These are phyloP conservation scores for Microdon myrmicae DNA, from an alignment of 2,888 invertebrate genomes.

Conservation along the genomic window DNA sequence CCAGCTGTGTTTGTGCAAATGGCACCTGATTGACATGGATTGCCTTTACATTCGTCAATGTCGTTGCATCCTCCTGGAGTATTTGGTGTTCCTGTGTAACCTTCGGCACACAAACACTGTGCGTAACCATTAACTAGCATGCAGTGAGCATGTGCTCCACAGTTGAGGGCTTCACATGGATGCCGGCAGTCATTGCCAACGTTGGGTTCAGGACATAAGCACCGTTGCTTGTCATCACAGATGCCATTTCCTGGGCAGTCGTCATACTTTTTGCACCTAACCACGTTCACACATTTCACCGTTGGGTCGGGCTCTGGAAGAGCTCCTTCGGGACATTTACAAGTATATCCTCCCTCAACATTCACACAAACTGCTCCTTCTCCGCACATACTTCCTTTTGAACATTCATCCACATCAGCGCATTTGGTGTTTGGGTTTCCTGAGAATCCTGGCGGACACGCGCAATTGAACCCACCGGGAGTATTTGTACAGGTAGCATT, in stretches of 20 bases:
- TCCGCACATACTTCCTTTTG: slow-evolving; percentile 78
- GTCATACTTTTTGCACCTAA: slow-evolving; percentile 78
- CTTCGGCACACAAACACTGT: slow-evolving; percentile 84
- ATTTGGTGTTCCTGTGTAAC: slow-evolving; percentile 76
- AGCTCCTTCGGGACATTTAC: slow-evolving; percentile 84
- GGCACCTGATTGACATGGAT: slow-evolving; percentile 85
- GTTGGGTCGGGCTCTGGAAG: slow-evolving; percentile 86
- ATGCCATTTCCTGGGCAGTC: slow-evolving; percentile 92
- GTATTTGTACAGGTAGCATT: slow-evolving; percentile 85
- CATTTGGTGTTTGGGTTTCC: slow-evolving; percentile 87
- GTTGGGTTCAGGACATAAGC: slow-evolving; percentile 90
- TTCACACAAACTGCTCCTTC: slow-evolving; percentile 84
- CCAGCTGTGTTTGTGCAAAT: slow-evolving; percentile 91
- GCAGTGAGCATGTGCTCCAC: slow-evolving; percentile 89
- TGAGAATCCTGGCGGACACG: slow-evolving; percentile 85
- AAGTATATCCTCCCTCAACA: slow-evolving; percentile 79
- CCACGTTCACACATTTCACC: slow-evolving; percentile 83
- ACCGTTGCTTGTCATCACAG: slow-evolving; percentile 81
- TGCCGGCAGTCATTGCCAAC: slow-evolving; percentile 92
- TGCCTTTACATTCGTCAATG: slow-evolving; percentile 86
- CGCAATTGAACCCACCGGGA: slow-evolving; percentile 82
- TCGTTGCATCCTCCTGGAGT: slow-evolving; percentile 81
- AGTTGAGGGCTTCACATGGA: slow-evolving; percentile 87
- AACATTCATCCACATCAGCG: slow-evolving; percentile 85
- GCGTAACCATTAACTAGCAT: slow-evolving; percentile 85